Conservation (phyloP, 30 jellyfish, hydroid and myxozoan genomes). For the Aurelia aurita region DNA sequence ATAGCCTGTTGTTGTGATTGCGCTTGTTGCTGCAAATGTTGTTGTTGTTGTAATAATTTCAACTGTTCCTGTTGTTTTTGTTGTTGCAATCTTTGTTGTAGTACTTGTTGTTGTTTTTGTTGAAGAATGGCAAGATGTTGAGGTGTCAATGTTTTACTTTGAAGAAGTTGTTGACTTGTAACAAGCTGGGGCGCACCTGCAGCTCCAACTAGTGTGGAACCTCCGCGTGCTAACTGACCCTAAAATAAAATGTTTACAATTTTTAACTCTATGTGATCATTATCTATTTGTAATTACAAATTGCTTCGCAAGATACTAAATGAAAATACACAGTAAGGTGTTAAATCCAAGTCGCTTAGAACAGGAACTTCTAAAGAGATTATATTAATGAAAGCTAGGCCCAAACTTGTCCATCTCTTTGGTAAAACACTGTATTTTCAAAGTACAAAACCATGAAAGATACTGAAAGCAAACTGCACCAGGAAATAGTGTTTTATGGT, state of each 20-base stretch:
- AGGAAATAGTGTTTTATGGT: no score
- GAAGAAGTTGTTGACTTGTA: constrained; percentile 89
- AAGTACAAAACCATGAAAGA: no score
- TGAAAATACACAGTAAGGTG: no score
- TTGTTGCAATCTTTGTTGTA: constrained; percentile 82
- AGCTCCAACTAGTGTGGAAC: constrained; percentile 45
- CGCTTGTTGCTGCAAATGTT: constrained; percentile 61
- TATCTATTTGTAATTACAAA: no score
- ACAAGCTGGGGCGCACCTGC: constrained; percentile 85
- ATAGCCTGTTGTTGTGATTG: constrained; percentile 70
- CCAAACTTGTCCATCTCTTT: no score
- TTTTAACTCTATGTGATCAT: no score
- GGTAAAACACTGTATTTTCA: no score
- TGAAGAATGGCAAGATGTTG: constrained; percentile 92
- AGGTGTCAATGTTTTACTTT: constrained; percentile 92
- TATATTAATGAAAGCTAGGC: no score
- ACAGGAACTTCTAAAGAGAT: no score
- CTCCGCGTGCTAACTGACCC: constrained; percentile 74
- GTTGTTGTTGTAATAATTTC: constrained; percentile 40
- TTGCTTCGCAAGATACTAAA: no score
- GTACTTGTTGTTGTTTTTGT: constrained; percentile 91
- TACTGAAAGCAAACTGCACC: no score
- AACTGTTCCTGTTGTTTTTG: constrained; percentile 83
- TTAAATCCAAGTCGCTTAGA: no score
- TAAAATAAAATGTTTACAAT: neutral